phyloP scores from a whole-genome alignment of 2,113 vertebrate genomes.

The Stictonetta naevosa region DNA sequence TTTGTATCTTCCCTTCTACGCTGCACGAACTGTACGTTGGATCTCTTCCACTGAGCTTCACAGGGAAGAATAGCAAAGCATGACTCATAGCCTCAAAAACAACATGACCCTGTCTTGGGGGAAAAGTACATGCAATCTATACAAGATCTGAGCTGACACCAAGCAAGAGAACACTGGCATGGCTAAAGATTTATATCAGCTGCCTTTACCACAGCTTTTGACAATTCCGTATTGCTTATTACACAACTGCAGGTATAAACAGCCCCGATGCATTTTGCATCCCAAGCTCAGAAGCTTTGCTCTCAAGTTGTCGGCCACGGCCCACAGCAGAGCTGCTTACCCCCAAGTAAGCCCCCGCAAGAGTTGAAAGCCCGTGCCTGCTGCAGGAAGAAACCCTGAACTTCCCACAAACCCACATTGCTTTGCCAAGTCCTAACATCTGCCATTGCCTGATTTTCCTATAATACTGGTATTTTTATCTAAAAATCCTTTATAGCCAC shows the following conservation, averaged over 20 bases:
- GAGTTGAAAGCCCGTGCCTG: not conserved
- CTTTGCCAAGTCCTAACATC: not conserved
- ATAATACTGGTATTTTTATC: not conserved
- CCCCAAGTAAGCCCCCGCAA: too few relatives aligned
- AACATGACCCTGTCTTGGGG: not conserved
- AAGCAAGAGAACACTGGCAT: not conserved
- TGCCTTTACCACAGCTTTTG: not conserved
- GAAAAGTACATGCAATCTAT: not conserved
- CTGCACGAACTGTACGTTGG: not conserved
- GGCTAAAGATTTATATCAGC: not conserved
- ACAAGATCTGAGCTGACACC: not conserved
- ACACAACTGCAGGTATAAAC: not conserved
- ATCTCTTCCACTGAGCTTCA: not conserved
- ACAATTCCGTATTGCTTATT: too few relatives aligned
- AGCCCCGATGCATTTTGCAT: not conserved
- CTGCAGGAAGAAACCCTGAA: not conserved
- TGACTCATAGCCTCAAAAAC: constrained; percentile 1
- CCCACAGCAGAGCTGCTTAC: not conserved
- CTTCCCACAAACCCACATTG: not conserved
- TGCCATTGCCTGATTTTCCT: not conserved
- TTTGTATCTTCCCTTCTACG: not conserved
- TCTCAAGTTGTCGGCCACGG: fast-evolving
- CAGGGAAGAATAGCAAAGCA: not conserved
- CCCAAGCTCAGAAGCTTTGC: not conserved
- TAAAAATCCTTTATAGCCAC: not conserved